Evolutionary conservation across 2,113 vertebrate genomes (phyloP).

Genomic region (Glaucomys volans): DNA sequence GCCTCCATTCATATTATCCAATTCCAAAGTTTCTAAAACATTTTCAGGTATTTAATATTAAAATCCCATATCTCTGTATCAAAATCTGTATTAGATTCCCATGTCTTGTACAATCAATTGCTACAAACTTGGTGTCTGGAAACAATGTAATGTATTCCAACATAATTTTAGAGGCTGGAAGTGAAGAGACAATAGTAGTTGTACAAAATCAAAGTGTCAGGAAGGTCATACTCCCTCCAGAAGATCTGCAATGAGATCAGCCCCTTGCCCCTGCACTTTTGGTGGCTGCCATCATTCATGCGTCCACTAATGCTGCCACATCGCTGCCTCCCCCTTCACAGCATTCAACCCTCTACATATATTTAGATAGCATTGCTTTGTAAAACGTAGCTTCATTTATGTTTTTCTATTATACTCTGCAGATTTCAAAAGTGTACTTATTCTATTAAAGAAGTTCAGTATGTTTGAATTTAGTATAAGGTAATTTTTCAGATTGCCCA

Average conservation of each 20-base stretch:
- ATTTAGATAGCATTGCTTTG: background rate
- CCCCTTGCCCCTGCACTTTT: background rate
- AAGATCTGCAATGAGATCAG: background rate
- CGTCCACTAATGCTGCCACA: background rate
- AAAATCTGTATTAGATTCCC: background rate
- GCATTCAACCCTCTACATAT: background rate
- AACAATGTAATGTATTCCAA: background rate
- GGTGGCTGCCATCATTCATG: fast-evolving
- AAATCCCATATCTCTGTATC: too few species aligned
- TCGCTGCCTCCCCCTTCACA: too few species aligned
- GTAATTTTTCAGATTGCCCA: background rate
- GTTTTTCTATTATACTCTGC: background rate
- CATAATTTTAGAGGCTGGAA: background rate
- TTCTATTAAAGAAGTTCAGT: background rate
- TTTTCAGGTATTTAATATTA: background rate
- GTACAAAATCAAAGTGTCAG: background rate
- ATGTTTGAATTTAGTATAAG: background rate
- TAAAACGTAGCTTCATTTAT: background rate
- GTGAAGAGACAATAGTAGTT: background rate
- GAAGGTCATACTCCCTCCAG: background rate
- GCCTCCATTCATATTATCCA: background rate
- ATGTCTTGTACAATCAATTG: background rate
- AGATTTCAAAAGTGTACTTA: background rate
- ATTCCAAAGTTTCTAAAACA: background rate
- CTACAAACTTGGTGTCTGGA: background rate